Base-by-base conservation (phyloP, 2,888 invertebrate species). In the Steromphala cineraria region DNA sequence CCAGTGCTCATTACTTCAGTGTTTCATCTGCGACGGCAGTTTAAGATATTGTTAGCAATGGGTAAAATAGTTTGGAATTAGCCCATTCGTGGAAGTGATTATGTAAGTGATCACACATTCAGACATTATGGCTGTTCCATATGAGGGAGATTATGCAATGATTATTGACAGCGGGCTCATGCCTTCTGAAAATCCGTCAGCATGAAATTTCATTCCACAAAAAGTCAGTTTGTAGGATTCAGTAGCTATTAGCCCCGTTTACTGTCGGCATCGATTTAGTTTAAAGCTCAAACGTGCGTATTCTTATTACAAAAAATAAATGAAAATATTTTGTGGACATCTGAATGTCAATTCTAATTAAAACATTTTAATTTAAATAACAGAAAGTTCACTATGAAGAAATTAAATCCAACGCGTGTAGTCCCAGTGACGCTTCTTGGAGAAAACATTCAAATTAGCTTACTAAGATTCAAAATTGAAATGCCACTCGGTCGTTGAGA, bases 291-390 rank as follows among this genome's bases (percentile, higher is more conserved):
- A 71, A 40, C 71, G 71, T 46, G 46, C 71, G 71, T 36, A 36
- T 71, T 19, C 36, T 36, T 71, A 31, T 36, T 71, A 71, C 28
- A 71, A 71, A 71, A 71, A 71, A 71, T 71, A 71, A 71, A 36
- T 31, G 40, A 71, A 71, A 71, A 36, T 19, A n/a, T 40, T 71
- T 71, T 56, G 56, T 56, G 56, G 13, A 56, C 24, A 19, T 56
- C 36, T 7, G 36, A 31, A 71, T 19, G 71, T 36, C 71, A 17
- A 36, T 40, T 36, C 31, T 17, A 71, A 71, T 71, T 71, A 31
- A 71, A 31, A 71, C 36, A 71, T 36, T 36, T 31, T 36, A 71
- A 71, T 71, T 36, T 71, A 40, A 71, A 71, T 71, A 71, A 71
- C 36, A 71, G 40, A 71, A 36, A 71, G 19, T 71, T 31, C 17